These are phyloP conservation scores for Synergus laeviventris DNA, from an alignment of 2,888 invertebrate genomes.

Conservation along the genomic window DNA sequence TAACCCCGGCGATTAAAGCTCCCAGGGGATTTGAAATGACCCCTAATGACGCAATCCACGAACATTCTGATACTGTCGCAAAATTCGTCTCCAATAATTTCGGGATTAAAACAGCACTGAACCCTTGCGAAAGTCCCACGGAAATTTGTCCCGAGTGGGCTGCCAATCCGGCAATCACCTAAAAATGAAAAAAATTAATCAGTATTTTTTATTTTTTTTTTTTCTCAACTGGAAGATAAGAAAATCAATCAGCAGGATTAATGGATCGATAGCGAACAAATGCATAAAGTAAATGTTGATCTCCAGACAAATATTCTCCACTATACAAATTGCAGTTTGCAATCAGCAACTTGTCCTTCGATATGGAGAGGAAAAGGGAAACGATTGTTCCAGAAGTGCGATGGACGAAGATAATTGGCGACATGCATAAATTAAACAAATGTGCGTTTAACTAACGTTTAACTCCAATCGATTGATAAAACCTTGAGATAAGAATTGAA, in stretches of 20 bases:
- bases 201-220: not conserved
- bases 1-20: conserved; percentile 82
- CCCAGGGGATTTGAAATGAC: conserved; percentile 85
- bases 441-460: conserved; percentile 30
- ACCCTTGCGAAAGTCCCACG: conserved; percentile 86
- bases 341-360: conserved; percentile 17
- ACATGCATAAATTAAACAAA: conserved; percentile 34
- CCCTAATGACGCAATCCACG: conserved; percentile 86
- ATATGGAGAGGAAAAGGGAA: conserved; percentile 35
- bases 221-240: too few species aligned
- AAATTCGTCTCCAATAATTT: conserved; percentile 80
- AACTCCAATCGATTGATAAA: not conserved
- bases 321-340: conserved; percentile 24
- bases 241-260: not conserved
- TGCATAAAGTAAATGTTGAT: not conserved
- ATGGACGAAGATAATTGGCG: conserved; percentile 37
- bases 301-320: conserved; percentile 14
- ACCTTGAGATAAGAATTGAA: conserved; percentile 24
- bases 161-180: conserved; percentile 84
- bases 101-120: conserved; percentile 85
- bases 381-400: conserved; percentile 37
- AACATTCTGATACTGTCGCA: conserved; percentile 80
- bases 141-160: conserved; percentile 87
- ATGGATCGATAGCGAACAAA: not conserved
- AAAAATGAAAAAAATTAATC: conserved; percentile 62